These are phyloP conservation scores for Hydrotaea diabolus DNA, from an alignment of 2,888 invertebrate species.

Conservation along the genomic window DNA sequence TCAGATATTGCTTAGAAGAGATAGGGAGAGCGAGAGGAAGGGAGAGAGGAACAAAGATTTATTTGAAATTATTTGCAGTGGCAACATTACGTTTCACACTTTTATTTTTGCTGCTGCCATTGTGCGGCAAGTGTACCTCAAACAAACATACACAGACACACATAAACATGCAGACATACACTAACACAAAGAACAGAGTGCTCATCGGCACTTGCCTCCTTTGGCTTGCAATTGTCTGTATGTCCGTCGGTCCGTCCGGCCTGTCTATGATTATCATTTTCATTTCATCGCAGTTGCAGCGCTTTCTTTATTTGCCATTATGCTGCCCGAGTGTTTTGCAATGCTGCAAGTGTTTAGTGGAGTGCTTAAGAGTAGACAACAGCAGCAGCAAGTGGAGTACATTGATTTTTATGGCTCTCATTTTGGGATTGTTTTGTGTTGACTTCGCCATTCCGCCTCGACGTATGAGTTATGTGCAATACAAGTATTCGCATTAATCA, in stretches of 20 bases:
- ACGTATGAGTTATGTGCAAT: neutral
- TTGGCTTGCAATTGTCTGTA: neutral
- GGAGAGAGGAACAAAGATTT: constrained; percentile 49
- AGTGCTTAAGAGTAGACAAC: constrained; percentile 3
- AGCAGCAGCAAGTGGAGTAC: constrained; percentile 13
- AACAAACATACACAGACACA: neutral
- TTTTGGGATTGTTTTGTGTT: neutral
- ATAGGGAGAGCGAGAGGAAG: too few relatives aligned
- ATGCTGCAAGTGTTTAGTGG: neutral
- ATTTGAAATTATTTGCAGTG: constrained; percentile 43
- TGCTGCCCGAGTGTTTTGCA: constrained; percentile 5
- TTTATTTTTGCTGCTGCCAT: constrained; percentile 25
- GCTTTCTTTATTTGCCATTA: neutral
- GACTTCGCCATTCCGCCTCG: neutral
- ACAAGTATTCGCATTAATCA: neutral
- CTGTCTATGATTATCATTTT: constrained; percentile 1
- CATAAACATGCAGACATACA: neutral
- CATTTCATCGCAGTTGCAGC: neutral
- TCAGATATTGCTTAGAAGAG: constrained; percentile 74
- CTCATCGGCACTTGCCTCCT: neutral
- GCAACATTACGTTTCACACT: constrained; percentile 5
- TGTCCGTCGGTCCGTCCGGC: neutral
- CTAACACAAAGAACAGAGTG: neutral
- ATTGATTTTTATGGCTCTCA: constrained; percentile 16
- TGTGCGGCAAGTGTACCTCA: neutral